These are phyloP conservation scores for Clarias magur DNA, from an alignment of 2,113 vertebrate genomes.

Conservation along the genomic window DNA sequence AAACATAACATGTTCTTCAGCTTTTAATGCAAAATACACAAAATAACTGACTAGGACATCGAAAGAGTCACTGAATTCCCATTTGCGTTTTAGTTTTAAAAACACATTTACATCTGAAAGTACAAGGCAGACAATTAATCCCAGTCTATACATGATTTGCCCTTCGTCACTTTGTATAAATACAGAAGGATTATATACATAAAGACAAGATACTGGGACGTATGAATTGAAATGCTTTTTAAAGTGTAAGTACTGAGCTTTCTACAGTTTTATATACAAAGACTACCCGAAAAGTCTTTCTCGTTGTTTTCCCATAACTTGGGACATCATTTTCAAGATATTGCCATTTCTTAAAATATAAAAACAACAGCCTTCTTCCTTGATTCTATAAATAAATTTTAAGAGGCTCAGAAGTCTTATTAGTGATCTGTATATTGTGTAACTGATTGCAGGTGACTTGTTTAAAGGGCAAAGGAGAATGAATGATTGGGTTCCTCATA, in stretches of 20 bases:
- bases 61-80: conserved; percentile 53
- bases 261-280: conserved; percentile 57
- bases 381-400: conserved; percentile 6
- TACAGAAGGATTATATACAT: conserved; percentile 85
- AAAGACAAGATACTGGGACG: conserved; percentile 71
- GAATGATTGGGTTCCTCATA: neutral
- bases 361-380: neutral
- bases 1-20: conserved; percentile 52
- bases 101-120: conserved; percentile 89
- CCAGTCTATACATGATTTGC: conserved; percentile 89
- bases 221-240: conserved; percentile 47
- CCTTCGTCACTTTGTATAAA: conserved; percentile 83
- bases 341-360: conserved; percentile 3
- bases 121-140: conserved; percentile 80
- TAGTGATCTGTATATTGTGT: neutral
- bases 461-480: neutral
- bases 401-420: neutral
- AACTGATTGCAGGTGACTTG: neutral
- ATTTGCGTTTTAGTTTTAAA: conserved; percentile 61
- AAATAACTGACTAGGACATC: conserved; percentile 63
- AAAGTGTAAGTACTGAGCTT: conserved; percentile 35
- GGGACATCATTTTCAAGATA: neutral
- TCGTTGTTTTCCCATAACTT: neutral
- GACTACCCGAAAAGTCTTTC: conserved; percentile 16
- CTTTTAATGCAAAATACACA: conserved; percentile 72